These are phyloP conservation scores for Salmo trutta DNA, from an alignment of 2,797 vertebrate genomes.

Conservation along the genomic window DNA sequence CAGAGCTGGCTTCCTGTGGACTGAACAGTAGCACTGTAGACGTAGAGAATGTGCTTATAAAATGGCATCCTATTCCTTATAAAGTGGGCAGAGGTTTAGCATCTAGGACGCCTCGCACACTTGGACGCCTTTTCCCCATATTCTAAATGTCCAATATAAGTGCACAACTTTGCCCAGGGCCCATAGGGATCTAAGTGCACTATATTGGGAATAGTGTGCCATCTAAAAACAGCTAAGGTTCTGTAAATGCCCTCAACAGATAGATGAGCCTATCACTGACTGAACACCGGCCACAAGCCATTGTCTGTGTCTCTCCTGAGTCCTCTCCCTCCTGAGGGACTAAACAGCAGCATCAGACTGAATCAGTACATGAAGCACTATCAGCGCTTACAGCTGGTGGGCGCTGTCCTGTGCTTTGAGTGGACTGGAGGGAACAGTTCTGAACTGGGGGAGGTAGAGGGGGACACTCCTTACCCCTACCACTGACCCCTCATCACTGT, in stretches of 20 bases:
- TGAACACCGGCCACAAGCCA: neutral
- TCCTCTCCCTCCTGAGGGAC: neutral
- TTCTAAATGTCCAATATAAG: neutral
- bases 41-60: too few relatives aligned
- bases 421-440: constrained; percentile 63
- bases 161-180: neutral
- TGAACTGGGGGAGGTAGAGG: constrained; percentile 90
- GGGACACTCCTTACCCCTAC: constrained; percentile 47
- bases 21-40: neutral
- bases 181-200: too few relatives aligned
- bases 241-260: neutral
- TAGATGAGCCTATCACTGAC: neutral
- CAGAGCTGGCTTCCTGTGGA: constrained; percentile 12
- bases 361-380: constrained; percentile 12
- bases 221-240: neutral
- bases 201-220: too few relatives aligned
- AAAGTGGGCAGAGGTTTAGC: too few relatives aligned
- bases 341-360: neutral
- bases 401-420: constrained; percentile 55
- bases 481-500: constrained; percentile 35
- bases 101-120: too few relatives aligned
- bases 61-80: too few relatives aligned
- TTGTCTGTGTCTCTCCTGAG: constrained; percentile 10
- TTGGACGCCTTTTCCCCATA: neutral
- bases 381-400: constrained; percentile 28